Conservation (phyloP, 2,113 vertebrate genomes). For the Thamnaconus septentrionalis region DNA sequence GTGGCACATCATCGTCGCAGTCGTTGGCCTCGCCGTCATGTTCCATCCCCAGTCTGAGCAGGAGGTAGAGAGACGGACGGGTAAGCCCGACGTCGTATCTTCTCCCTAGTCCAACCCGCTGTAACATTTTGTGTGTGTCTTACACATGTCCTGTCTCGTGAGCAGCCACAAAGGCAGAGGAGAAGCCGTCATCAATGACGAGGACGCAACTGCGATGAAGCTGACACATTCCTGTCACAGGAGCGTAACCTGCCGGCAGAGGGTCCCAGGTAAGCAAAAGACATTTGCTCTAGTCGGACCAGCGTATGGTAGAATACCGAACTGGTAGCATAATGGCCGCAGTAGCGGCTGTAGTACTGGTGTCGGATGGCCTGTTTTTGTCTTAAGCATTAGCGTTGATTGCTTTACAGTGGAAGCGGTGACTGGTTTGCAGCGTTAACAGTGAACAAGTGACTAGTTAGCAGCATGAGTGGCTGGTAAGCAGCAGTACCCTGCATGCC, state of each 20-base stretch:
- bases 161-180: slow-evolving; percentile 92
- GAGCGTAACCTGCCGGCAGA: slow-evolving; percentile 85
- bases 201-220: slow-evolving; percentile 91
- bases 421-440: neutral
- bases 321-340: too few relatives aligned
- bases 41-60: slow-evolving; percentile 90
- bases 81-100: too few relatives aligned
- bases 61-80: neutral
- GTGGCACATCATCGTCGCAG: slow-evolving; percentile 87
- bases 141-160: slow-evolving; percentile 96
- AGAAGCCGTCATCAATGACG: slow-evolving; percentile 93
- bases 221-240: slow-evolving; percentile 94
- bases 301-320: too few relatives aligned
- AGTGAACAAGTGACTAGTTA: too few relatives aligned
- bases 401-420: neutral
- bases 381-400: too few relatives aligned
- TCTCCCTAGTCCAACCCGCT: too few relatives aligned
- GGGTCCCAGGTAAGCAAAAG: neutral
- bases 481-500: slow-evolving; percentile 86
- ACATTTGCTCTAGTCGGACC: too few relatives aligned
- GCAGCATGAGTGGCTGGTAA: neutral
- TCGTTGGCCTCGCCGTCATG: slow-evolving; percentile 93
- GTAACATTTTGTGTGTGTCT: slow-evolving; percentile 55
- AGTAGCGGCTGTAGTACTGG: too few relatives aligned
- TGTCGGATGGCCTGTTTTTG: too few relatives aligned